Percentiles rank a stretch among this genome's conserved stretches.
Conservation (phyloP, 2,797 vertebrate genomes). For the Manis crassicaudata region DNA sequence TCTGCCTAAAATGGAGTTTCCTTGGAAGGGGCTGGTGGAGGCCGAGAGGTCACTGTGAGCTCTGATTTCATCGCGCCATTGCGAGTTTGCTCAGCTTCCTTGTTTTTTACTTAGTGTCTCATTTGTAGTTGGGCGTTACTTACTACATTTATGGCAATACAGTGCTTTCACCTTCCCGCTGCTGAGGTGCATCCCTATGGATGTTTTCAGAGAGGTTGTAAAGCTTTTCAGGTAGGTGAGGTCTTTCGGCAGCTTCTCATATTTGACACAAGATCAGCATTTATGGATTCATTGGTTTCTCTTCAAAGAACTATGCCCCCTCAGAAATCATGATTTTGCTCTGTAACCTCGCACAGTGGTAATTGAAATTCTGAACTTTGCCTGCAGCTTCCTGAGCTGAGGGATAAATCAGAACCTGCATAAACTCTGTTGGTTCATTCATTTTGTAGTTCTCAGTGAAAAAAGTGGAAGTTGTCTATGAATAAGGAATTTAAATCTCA, state of each 20-base stretch:
- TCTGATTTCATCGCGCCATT: not conserved
- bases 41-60: conserved; percentile 10
- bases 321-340: conserved; percentile 16
- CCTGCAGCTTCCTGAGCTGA: not conserved
- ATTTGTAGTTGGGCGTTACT: not conserved
- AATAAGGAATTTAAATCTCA: not conserved
- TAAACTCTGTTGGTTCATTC: not conserved
- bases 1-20: conserved; percentile 46
- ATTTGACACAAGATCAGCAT: not conserved
- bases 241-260: not conserved
- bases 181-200: not conserved
- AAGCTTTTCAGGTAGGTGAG: not conserved
- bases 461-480: not conserved
- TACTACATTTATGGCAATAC: not conserved
- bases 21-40: not conserved
- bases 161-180: not conserved
- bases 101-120: not conserved
- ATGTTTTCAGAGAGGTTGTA: not conserved
- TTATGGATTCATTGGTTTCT: conserved; percentile 43
- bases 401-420: not conserved
- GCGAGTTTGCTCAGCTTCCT: not conserved
- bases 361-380: not conserved
- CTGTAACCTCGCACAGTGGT: not conserved
- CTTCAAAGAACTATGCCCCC: conserved; percentile 11
- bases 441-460: not conserved